Evolutionary conservation across 2,113 vertebrate species (phyloP).

Genomic region (Lophochroa leadbeateri): DNA sequence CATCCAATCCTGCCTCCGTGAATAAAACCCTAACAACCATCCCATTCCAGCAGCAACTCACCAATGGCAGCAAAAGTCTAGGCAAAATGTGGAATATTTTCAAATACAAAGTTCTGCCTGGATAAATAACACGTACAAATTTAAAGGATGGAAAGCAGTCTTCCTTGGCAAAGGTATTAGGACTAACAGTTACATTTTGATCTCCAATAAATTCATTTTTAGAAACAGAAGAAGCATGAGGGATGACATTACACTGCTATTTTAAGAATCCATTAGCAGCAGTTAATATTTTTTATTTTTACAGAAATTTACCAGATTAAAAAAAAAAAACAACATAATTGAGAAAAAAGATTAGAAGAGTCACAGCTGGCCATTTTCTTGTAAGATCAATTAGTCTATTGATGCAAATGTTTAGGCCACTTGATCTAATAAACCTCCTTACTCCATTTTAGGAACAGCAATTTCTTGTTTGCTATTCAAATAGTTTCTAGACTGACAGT

Average conservation of each 20-base stretch:
- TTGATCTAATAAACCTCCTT: constrained; percentile 26
- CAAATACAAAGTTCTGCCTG: neutral
- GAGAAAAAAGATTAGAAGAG: neutral
- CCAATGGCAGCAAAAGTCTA: neutral
- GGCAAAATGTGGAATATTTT: neutral
- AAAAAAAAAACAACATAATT: neutral
- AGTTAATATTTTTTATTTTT: constrained; percentile 10
- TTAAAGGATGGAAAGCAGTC: constrained; percentile 9
- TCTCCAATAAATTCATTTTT: constrained; percentile 58
- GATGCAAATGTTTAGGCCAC: constrained; percentile 25
- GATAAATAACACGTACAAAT: neutral
- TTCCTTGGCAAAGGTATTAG: constrained; percentile 23
- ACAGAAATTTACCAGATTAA: constrained; percentile 27
- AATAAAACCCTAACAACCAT: neutral
- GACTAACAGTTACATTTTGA: neutral
- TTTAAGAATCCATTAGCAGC: constrained; percentile 65
- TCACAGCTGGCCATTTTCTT: constrained; percentile 41
- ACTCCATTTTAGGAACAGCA: neutral
- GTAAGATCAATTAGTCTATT: constrained; percentile 47
- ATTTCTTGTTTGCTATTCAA: neutral
- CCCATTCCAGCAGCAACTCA: neutral
- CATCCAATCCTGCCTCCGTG: neutral
- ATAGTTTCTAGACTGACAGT: neutral
- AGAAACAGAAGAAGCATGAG: constrained; percentile 51
- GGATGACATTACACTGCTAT: constrained; percentile 55